phyloP scores from a whole-genome alignment of 2,888 invertebrate genomes.

The Carabus problematicus region DNA sequence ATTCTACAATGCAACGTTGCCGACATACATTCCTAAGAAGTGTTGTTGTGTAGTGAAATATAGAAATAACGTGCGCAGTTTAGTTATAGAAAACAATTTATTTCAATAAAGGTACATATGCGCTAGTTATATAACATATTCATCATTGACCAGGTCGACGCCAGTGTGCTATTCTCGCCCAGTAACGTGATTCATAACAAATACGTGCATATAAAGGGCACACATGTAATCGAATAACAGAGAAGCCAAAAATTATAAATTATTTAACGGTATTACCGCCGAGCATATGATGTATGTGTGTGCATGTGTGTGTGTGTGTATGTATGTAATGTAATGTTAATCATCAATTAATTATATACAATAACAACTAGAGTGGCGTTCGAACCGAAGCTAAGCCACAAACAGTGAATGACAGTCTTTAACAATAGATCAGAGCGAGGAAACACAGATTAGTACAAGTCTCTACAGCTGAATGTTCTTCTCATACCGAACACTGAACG shows the following conservation, averaged over 20 bases:
- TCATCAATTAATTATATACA: conserved; percentile 14
- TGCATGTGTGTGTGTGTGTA: too few relatives aligned
- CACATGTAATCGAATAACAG: conserved; percentile 37
- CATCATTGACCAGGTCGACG: conserved; percentile 18
- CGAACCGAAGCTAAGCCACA: conserved; percentile 36
- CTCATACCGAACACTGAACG: conserved; percentile 2
- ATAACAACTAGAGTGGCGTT: conserved; percentile 19
- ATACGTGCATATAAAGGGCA: conserved; percentile 40
- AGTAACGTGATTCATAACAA: conserved; percentile 19
- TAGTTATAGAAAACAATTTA: conserved; percentile 43
- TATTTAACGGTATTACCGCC: too few relatives aligned
- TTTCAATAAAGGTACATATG: conserved; percentile 41
- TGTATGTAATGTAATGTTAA: too few relatives aligned
- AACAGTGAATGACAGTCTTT: conserved; percentile 20
- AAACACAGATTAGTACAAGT: conserved; percentile 21
- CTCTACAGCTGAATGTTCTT: conserved; percentile 20
- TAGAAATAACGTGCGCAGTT: conserved; percentile 13
- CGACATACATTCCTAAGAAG: too few relatives aligned
- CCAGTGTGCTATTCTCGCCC: background rate
- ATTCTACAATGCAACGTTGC: too few relatives aligned
- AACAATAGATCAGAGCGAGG: conserved; percentile 23
- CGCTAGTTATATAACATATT: conserved; percentile 40
- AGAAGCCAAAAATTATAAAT: conserved; percentile 27
- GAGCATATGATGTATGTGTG: too few relatives aligned
- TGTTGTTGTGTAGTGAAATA: background rate